Evolutionary conservation across 1,140 invertebrate genomes (phyloP), one percentile per base, ranked within the genome.

Genomic region (Ceratina australensis): DNA sequence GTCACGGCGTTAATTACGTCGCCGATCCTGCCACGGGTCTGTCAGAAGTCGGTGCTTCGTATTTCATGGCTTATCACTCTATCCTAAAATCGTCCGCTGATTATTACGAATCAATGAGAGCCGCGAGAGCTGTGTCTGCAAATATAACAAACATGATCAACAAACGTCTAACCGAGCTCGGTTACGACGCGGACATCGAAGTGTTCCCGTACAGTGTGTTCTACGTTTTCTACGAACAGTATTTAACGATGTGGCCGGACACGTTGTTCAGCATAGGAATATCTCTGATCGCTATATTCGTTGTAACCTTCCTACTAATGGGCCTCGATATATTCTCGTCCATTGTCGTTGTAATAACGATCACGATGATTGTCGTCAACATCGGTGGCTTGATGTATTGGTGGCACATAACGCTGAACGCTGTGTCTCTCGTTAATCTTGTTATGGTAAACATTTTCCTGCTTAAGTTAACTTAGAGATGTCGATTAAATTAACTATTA

Each of bases 221-320:
- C 92, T 99, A 99, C 89, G 98, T 99, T 15, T 99, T 99, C 92
- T 99, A 99, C 89, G 99, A 99, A 91, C 99, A 99, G 93, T 99
- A 99, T 92, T 92, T 99, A 75, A 99, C 97, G 5, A 98, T 99
- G 94, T 98, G 98, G 95, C 92, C 95, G 0, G 97, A 99, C 84
- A 97, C 98, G 0, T 86, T 99, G 7, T 94, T 96, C 82, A 98
- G 97, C 87, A 94, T 99, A 88, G 94, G 95, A 5, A 95, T 99
- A 63, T 99, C 98, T 3, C 92, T 99, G 50, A 89, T 95, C 8
- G 97, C 97, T 15, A 98, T 99, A 75, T 99, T 99, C 89, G 92
- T 99, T 12, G 98, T 99, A 0, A 98, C 98, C 0, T 98, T 98
- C 89, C 78, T 99, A 4, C 92, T 99, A 24, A 97, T 99, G 94